Percentiles rank a stretch among this genome's conserved stretches.
Evolutionary conservation across 92 coral and sea anemone genomes (phyloP).

Genomic region (Micromussa lordhowensis): DNA sequence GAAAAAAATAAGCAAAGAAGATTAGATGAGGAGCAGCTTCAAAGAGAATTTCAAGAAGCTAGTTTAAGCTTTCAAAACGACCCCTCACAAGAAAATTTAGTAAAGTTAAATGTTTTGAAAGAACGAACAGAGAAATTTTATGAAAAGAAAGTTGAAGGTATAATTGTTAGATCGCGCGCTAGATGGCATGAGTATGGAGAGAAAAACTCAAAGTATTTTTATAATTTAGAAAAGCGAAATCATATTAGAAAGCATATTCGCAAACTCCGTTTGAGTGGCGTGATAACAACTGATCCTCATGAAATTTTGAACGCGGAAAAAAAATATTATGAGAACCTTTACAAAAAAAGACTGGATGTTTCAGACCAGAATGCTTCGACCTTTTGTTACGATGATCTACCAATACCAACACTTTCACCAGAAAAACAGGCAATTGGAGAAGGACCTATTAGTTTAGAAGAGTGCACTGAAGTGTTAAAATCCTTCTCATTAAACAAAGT

Average conservation of each 20-base stretch:
- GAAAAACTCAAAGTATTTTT: not conserved
- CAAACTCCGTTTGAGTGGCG: not conserved
- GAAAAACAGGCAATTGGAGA: too few relatives aligned
- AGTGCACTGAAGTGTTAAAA: too few relatives aligned
- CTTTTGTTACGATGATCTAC: too few relatives aligned
- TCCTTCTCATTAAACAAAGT: too few relatives aligned
- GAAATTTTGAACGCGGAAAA: not conserved
- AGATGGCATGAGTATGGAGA: not conserved
- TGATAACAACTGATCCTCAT: not conserved
- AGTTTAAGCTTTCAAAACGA: too few relatives aligned
- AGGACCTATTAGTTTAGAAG: too few relatives aligned
- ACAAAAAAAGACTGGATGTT: too few relatives aligned
- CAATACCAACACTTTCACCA: too few relatives aligned
- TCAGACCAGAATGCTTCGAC: too few relatives aligned
- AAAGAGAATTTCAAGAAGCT: not conserved
- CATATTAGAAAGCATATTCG: not conserved
- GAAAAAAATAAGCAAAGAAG: not conserved
- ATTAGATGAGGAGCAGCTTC: not conserved
- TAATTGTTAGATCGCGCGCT: not conserved
- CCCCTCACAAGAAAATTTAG: conserved; percentile 2
- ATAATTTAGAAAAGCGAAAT: not conserved
- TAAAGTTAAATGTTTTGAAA: not conserved
- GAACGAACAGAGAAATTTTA: not conserved
- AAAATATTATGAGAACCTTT: too few relatives aligned
- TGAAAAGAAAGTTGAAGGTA: not conserved